Conservation (phyloP, 2,888 invertebrate genomes). For the Scaptomyza parva region DNA sequence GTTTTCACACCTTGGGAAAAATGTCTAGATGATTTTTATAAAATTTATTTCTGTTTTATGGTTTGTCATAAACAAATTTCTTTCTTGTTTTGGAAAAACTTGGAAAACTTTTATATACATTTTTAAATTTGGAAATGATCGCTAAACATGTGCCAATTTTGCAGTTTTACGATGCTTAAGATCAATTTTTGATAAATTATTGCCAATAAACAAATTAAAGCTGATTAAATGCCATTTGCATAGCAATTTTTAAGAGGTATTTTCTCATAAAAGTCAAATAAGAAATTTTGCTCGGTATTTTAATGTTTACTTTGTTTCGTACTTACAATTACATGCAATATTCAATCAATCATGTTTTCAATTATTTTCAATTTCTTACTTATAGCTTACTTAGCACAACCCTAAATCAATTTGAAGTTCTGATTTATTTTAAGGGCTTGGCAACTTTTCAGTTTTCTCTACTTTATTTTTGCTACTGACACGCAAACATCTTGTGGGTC, state of each 20-base stretch:
- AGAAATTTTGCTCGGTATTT: too few species aligned
- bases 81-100: too few species aligned
- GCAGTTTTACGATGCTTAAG: not conserved
- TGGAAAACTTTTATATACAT: slow-evolving; percentile 8
- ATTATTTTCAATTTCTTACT: too few species aligned
- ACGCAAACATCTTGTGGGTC: slow-evolving; percentile 46
- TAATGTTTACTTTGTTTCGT: too few species aligned
- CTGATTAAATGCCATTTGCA: not conserved
- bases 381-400: too few species aligned
- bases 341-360: too few species aligned
- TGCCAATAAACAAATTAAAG: not conserved
- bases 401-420: slow-evolving; percentile 4
- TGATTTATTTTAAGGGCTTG: slow-evolving; percentile 39
- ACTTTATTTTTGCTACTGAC: slow-evolving; percentile 14
- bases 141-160: slow-evolving; percentile 3
- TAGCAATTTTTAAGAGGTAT: not conserved
- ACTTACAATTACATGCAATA: too few species aligned
- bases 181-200: not conserved
- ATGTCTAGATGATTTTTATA: not conserved
- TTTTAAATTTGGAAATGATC: slow-evolving; percentile 17
- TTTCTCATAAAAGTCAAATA: not conserved
- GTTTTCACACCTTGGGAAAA: slow-evolving; percentile 17
- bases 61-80: slow-evolving; percentile 58
- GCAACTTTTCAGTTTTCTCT: slow-evolving; percentile 19
- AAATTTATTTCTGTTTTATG: slow-evolving; percentile 26